Percentiles rank a stretch among this genome's conserved stretches.
phyloP scores from a whole-genome alignment of 2,113 vertebrate species.

The Silurus meridionalis region DNA sequence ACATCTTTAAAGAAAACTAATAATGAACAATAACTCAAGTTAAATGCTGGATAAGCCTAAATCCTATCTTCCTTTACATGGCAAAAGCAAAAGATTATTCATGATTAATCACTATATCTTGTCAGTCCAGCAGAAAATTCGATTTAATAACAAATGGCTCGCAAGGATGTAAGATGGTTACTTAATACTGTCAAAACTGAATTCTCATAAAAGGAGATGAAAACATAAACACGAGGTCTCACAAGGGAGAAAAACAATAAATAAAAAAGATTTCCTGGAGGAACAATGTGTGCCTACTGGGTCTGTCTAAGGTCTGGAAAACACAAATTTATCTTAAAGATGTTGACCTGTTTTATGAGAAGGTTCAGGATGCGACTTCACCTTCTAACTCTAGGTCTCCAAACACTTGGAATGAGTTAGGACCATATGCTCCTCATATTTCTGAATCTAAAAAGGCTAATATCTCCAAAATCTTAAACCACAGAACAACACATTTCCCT shows the following conservation, averaged over 20 bases:
- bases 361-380: slow-evolving; percentile 19
- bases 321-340: slow-evolving; percentile 17
- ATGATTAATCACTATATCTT: slow-evolving; percentile 43
- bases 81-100: slow-evolving; percentile 15
- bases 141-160: slow-evolving; percentile 27
- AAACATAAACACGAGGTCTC: slow-evolving; percentile 24
- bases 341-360: slow-evolving; percentile 30
- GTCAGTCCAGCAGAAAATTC: slow-evolving; percentile 36
- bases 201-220: slow-evolving; percentile 31
- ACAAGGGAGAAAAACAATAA: slow-evolving; percentile 33
- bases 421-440: slow-evolving; percentile 9
- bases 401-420: background rate
- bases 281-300: slow-evolving; percentile 23
- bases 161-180: slow-evolving; percentile 7
- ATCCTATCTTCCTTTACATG: slow-evolving; percentile 36
- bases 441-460: background rate
- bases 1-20: slow-evolving; percentile 17
- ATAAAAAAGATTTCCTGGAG: slow-evolving; percentile 41
- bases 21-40: slow-evolving; percentile 41
- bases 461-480: slow-evolving; percentile 16
- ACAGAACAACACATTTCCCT: background rate
- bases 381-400: background rate
- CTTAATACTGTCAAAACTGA: slow-evolving; percentile 42
- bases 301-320: slow-evolving; percentile 11
- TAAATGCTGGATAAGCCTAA: slow-evolving; percentile 27